Percentiles rank a stretch among this genome's conserved stretches.
These are phyloP conservation scores for Echinometra lucunter DNA, from an alignment of 53 echinoderm and acorn worm species.

Conservation along the genomic window DNA sequence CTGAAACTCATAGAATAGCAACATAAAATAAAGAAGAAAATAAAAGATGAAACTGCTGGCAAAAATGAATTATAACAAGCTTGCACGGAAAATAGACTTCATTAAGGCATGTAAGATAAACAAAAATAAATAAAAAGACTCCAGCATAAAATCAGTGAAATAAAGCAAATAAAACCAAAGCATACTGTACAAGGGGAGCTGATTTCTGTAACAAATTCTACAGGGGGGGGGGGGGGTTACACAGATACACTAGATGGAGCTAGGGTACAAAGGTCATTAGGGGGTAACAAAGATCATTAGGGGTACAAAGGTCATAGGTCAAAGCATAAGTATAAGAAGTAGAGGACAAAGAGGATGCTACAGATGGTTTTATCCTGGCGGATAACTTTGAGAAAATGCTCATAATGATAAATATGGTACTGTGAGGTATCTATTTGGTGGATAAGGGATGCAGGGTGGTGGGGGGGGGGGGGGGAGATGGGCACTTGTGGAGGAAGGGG, in stretches of 20 bases:
- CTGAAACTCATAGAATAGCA: background rate
- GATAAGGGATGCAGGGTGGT: background rate
- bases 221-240: background rate
- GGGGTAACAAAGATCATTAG: background rate
- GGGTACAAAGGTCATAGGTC: background rate
- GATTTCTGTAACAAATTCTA: background rate
- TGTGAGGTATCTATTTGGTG: background rate
- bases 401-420: background rate
- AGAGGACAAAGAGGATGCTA: too few species aligned
- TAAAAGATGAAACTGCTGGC: background rate
- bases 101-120: background rate
- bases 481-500: background rate
- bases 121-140: background rate
- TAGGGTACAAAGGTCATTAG: background rate
- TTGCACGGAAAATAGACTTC: background rate
- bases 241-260: background rate
- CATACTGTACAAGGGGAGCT: background rate
- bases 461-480: background rate
- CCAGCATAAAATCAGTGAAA: background rate
- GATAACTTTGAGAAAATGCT: background rate
- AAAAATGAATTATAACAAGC: slow-evolving; percentile 10
- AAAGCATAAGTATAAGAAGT: background rate
- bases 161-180: background rate
- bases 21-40: slow-evolving; percentile 10
- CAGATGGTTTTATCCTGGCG: background rate